Evolutionary conservation across 2,797 vertebrate species (phyloP).

Genomic region (Taeniopygia guttata): DNA sequence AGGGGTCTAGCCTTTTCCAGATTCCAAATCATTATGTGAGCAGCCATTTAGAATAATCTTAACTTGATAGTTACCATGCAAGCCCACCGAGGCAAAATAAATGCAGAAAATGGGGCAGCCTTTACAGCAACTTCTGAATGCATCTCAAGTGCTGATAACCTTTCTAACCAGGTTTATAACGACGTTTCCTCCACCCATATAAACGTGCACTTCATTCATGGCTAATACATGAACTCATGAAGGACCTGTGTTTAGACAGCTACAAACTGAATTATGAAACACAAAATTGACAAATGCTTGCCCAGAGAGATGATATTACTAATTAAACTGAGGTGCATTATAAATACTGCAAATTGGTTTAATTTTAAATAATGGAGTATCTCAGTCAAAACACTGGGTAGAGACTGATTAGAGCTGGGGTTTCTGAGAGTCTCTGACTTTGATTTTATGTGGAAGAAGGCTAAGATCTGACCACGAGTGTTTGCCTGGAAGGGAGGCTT

Average conservation of each 20-base stretch:
- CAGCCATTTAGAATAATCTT: neutral
- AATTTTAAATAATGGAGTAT: conserved; percentile 1
- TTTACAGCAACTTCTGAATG: neutral
- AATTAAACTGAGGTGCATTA: conserved; percentile 59
- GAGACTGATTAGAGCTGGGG: neutral
- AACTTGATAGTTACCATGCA: neutral
- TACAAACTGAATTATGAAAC: neutral
- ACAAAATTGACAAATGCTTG: conserved; percentile 12
- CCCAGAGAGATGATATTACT: conserved; percentile 41
- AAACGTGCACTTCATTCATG: neutral
- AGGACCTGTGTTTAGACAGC: conserved; percentile 29
- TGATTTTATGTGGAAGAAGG: neutral
- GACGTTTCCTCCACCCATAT: neutral
- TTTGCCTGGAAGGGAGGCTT: neutral
- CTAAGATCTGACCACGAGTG: fast-evolving
- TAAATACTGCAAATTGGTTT: conserved; percentile 42
- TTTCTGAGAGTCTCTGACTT: neutral
- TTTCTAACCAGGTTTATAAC: neutral
- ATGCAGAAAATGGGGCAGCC: neutral
- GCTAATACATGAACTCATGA: neutral
- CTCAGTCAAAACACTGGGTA: neutral
- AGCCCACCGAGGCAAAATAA: neutral
- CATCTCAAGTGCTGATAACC: neutral
- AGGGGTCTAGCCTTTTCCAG: neutral
- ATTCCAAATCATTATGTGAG: neutral